phyloP scores from a whole-genome alignment of 1,140 invertebrate species.

The Parasteatoda tepidariorum region DNA sequence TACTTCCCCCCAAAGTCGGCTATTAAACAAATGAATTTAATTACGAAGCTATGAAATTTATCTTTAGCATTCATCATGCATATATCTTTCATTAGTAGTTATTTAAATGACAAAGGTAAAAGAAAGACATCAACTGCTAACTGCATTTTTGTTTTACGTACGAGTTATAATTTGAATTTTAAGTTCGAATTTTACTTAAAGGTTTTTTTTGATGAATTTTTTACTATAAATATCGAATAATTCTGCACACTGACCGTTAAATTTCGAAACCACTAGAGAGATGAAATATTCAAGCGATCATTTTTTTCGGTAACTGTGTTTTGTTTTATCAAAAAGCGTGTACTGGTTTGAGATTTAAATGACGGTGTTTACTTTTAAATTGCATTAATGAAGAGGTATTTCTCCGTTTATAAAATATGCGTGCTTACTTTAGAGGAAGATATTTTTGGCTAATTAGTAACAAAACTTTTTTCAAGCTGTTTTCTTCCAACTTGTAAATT shows the following conservation, averaged over 20 bases:
- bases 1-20: constrained; percentile 24
- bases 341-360: constrained; percentile 60
- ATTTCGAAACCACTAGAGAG: constrained; percentile 34
- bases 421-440: constrained; percentile 6
- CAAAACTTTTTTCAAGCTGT: constrained; percentile 9
- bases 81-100: constrained; percentile 53
- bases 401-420: constrained; percentile 57
- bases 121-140: constrained; percentile 11
- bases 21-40: constrained; percentile 61
- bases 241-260: constrained; percentile 52
- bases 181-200: constrained; percentile 27
- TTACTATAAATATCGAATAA: background rate
- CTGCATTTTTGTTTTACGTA: constrained; percentile 47
- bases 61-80: constrained; percentile 51
- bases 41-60: constrained; percentile 42
- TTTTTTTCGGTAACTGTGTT: constrained; percentile 13
- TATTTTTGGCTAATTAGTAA: constrained; percentile 54
- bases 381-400: constrained; percentile 59
- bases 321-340: constrained; percentile 32
- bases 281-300: constrained; percentile 56
- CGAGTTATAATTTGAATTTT: constrained; percentile 53
- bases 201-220: constrained; percentile 12
- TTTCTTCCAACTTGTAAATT: constrained; percentile 47
- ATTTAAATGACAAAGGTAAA: constrained; percentile 45
- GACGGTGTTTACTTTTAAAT: constrained; percentile 58